Evolutionary conservation across 1,140 invertebrate genomes (phyloP).

Genomic region (Nylanderia fulva): DNA sequence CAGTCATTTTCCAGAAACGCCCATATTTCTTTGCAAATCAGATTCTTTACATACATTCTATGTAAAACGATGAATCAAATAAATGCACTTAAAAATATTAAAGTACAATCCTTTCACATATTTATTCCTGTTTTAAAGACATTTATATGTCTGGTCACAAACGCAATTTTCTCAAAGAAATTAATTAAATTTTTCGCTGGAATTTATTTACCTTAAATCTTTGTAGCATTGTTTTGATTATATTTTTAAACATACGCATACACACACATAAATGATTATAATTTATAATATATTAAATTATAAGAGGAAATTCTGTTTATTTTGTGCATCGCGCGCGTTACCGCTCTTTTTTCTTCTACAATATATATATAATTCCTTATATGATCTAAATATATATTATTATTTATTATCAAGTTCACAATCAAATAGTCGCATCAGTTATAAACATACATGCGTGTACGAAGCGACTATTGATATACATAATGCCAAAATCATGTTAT

Average conservation of each 20-base stretch:
- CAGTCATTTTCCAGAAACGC: constrained; percentile 62
- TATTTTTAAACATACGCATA: constrained; percentile 34
- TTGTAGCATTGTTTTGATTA: not conserved
- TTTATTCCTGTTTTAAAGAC: not conserved
- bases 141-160: not conserved
- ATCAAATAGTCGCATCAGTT: constrained; percentile 67
- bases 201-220: not conserved
- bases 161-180: not conserved
- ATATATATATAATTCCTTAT: constrained; percentile 36
- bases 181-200: not conserved
- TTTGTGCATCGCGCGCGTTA: not conserved
- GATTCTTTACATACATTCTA: not conserved
- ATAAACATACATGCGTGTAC: constrained; percentile 44
- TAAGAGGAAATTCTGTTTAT: constrained; percentile 9
- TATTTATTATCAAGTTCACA: constrained; percentile 74
- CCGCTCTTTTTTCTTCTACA: not conserved
- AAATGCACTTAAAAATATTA: constrained; percentile 8
- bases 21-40: constrained; percentile 23
- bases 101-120: not conserved
- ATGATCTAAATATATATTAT: constrained; percentile 54
- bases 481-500: constrained; percentile 17
- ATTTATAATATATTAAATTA: constrained; percentile 33
- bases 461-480: constrained; percentile 53
- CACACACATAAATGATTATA: constrained; percentile 33
- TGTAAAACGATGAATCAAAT: not conserved